phyloP scores from a whole-genome alignment of 2,888 invertebrate species.

The Amaurobius ferox region DNA sequence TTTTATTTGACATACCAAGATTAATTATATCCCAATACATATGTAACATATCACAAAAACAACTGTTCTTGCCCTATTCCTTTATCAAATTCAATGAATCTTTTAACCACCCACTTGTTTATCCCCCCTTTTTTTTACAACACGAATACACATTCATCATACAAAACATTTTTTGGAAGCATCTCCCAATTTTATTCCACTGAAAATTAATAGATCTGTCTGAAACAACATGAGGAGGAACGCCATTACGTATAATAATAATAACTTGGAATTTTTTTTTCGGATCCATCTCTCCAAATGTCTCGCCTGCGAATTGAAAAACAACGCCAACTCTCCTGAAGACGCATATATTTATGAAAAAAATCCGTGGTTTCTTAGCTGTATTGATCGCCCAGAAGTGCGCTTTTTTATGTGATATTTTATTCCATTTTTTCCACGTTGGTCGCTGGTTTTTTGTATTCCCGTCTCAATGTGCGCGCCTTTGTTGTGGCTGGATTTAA shows the following conservation, averaged over 20 bases:
- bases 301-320: slow-evolving; percentile 38
- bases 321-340: slow-evolving; percentile 17
- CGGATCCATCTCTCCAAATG: slow-evolving; percentile 15
- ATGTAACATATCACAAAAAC: no score
- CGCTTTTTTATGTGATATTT: slow-evolving; percentile 56
- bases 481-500: slow-evolving; percentile 49
- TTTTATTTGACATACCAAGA: no score
- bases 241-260: slow-evolving; percentile 23
- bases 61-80: no score
- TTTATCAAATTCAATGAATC: no score
- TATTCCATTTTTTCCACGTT: slow-evolving; percentile 55
- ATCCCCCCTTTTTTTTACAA: no score
- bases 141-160: no score
- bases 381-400: slow-evolving; percentile 48
- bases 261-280: slow-evolving; percentile 5
- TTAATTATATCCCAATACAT: no score
- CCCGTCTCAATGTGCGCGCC: slow-evolving; percentile 29
- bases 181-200: background rate
- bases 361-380: background rate
- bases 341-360: slow-evolving; percentile 60
- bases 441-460: slow-evolving; percentile 22
- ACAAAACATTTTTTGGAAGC: no score
- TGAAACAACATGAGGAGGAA: background rate
- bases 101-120: no score
- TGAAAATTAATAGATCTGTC: no score